Conservation (phyloP, 23 tunicate genomes). For the Clavelina lepadiformis region DNA sequence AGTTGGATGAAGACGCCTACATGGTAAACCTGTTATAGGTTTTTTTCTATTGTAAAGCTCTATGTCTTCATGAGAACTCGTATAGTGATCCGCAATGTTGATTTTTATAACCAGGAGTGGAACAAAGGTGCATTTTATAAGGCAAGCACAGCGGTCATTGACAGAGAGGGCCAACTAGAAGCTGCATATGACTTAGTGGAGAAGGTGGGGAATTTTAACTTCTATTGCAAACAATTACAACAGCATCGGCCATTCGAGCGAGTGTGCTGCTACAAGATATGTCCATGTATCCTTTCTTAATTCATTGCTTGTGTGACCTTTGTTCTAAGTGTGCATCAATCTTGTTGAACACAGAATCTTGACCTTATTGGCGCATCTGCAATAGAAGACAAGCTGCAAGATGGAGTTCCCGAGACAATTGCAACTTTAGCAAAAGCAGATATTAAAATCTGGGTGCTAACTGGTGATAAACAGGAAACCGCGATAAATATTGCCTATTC, state of each 20-base stretch:
- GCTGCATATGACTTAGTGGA: slow-evolving; percentile 82
- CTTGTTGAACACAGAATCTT: slow-evolving; percentile 42
- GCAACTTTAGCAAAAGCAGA: slow-evolving; percentile 69
- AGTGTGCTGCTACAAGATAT: too few species aligned
- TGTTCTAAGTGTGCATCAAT: too few species aligned
- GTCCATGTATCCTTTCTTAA: too few species aligned
- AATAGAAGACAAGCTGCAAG: slow-evolving; percentile 94
- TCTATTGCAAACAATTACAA: too few species aligned
- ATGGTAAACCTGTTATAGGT: too few species aligned
- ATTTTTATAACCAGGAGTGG: slow-evolving; percentile 55
- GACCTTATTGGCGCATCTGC: slow-evolving; percentile 88
- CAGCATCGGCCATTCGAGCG: too few species aligned
- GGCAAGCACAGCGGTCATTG: slow-evolving; percentile 76
- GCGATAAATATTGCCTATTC: slow-evolving; percentile 98
- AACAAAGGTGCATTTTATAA: slow-evolving; percentile 35
- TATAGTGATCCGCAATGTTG: too few species aligned
- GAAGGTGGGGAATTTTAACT: too few species aligned
- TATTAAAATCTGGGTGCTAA: slow-evolving; percentile 96
- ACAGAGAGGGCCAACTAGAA: slow-evolving; percentile 72
- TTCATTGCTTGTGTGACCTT: too few species aligned
- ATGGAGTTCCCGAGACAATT: slow-evolving; percentile 98
- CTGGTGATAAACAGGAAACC: slow-evolving; percentile 98
- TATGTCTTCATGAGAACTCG: too few species aligned
- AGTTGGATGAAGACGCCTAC: slow-evolving; percentile 54
- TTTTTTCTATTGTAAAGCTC: too few species aligned